phyloP scores from a whole-genome alignment of 2,888 invertebrate genomes.

The Tribolium freemani region DNA sequence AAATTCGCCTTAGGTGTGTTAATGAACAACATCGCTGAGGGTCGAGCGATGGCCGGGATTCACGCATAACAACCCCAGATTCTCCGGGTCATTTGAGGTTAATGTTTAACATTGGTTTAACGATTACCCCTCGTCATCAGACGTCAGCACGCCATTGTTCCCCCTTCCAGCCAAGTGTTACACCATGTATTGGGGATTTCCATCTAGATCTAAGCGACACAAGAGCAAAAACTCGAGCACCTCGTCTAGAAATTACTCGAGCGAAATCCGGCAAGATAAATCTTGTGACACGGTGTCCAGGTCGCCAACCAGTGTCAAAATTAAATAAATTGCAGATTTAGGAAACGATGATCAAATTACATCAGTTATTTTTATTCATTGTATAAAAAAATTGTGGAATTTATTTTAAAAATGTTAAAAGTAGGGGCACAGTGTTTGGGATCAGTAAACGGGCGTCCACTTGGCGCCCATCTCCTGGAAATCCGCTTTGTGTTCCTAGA shows the following conservation, averaged over 20 bases:
- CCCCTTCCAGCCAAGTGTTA: constrained; percentile 27
- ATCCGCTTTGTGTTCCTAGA: not conserved
- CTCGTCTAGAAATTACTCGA: constrained; percentile 4
- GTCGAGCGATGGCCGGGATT: constrained; percentile 26
- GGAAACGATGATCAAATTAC: too few species aligned
- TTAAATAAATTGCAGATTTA: too few species aligned
- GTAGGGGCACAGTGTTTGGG: too few species aligned
- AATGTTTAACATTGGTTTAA: constrained; percentile 45
- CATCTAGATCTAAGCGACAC: not conserved
- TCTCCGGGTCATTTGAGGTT: constrained; percentile 43
- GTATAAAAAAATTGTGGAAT: too few species aligned
- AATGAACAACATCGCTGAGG: constrained; percentile 40
- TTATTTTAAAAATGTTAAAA: too few species aligned
- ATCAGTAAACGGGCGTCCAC: too few species aligned
- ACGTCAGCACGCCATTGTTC: constrained; percentile 41
- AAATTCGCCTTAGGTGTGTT: constrained; percentile 42
- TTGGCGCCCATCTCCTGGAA: not conserved
- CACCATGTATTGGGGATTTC: not conserved
- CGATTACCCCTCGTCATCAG: constrained; percentile 45
- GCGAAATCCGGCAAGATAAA: constrained; percentile 8
- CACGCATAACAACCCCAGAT: constrained; percentile 36
- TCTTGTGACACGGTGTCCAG: not conserved
- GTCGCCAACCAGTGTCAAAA: not conserved
- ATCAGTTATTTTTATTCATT: too few species aligned
- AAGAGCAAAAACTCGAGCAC: constrained; percentile 3